These are phyloP conservation scores for Ia io DNA, from an alignment of 2,113 vertebrate genomes.

Conservation along the genomic window DNA sequence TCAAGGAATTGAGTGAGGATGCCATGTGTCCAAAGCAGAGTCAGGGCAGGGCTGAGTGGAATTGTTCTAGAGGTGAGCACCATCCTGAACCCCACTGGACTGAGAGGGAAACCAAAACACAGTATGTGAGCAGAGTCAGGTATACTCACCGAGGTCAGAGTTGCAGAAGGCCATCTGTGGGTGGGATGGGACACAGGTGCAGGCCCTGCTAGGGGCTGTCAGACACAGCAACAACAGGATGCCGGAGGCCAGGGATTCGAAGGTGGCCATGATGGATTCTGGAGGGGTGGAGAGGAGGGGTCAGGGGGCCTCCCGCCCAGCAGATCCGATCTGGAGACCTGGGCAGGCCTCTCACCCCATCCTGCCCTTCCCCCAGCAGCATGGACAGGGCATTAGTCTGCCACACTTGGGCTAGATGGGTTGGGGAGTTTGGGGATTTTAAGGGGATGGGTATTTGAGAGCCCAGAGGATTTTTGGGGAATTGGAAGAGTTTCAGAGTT, in stretches of 20 bases:
- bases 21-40: not conserved
- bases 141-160: conserved; percentile 75
- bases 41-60: not conserved
- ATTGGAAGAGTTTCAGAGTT: not conserved
- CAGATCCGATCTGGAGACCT: not conserved
- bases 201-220: conserved; percentile 61
- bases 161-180: conserved; percentile 78
- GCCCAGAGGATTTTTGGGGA: not conserved
- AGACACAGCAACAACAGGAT: conserved; percentile 63
- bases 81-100: not conserved
- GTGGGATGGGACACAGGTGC: conserved; percentile 74
- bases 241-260: conserved; percentile 15
- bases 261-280: conserved; percentile 53
- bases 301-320: not conserved
- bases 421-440: not conserved
- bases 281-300: not conserved
- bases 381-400: not conserved
- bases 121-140: not conserved
- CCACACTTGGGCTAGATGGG: not conserved
- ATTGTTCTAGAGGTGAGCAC: not conserved
- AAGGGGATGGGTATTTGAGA: not conserved
- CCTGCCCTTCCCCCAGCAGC: not conserved
- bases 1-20: not conserved
- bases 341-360: not conserved
- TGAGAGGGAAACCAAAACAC: not conserved